Percentiles rank a stretch among this genome's conserved stretches.
Evolutionary conservation across 2,797 vertebrate genomes (phyloP).

Genomic region (Gymnopithys bicolor): DNA sequence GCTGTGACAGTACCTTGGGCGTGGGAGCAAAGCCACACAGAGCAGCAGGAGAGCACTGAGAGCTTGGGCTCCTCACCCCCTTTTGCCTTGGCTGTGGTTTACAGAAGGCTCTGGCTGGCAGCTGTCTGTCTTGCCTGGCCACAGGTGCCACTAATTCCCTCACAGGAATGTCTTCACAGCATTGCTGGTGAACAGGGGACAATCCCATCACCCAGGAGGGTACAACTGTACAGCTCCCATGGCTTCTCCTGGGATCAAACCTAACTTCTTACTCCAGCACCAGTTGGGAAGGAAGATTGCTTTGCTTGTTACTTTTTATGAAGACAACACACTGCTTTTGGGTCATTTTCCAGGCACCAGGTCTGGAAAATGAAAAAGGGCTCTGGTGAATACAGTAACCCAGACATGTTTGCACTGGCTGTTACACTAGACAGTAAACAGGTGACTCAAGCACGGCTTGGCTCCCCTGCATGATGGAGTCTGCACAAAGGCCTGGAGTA

Average conservation of each 20-base stretch:
- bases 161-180: not conserved
- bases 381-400: conserved; percentile 50
- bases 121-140: not conserved
- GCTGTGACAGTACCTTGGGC: not conserved
- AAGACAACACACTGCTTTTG: conserved; percentile 56
- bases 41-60: not conserved
- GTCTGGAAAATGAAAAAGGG: conserved; percentile 53
- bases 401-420: conserved; percentile 69
- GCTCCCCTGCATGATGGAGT: conserved; percentile 40
- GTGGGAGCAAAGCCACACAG: not conserved
- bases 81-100: not conserved
- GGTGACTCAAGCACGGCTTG: conserved; percentile 63
- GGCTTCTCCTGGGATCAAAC: not conserved
- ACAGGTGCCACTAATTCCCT: not conserved
- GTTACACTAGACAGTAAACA: conserved; percentile 64
- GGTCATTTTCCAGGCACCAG: conserved; percentile 58
- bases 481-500: conserved; percentile 59
- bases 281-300: not conserved
- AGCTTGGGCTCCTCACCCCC: not conserved
- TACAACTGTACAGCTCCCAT: not conserved
- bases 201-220: not conserved
- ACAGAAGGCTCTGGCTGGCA: not conserved
- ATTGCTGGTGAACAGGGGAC: not conserved
- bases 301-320: conserved; percentile 34
- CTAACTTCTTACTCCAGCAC: not conserved